Conservation (phyloP, 2,888 invertebrate species). For the Hirtodrosophila histrioides region DNA sequence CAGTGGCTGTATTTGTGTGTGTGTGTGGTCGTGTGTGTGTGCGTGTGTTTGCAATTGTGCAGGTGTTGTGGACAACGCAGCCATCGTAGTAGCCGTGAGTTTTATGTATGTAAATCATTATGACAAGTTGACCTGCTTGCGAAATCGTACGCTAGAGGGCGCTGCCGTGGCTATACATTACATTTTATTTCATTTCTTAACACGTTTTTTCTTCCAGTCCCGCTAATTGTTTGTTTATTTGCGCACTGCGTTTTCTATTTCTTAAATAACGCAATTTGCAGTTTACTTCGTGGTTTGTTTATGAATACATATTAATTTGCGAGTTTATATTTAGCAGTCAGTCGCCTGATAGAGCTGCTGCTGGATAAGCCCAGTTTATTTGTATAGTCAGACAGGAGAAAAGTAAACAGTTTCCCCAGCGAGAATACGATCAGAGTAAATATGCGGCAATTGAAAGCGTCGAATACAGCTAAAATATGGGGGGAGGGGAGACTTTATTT, state of each 20-base stretch:
- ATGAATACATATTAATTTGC: slow-evolving; percentile 48
- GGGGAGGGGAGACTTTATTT: background rate
- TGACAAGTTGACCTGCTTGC: slow-evolving; percentile 77
- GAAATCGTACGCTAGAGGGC: slow-evolving; percentile 43
- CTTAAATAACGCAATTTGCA: slow-evolving; percentile 35
- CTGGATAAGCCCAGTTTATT: slow-evolving; percentile 33
- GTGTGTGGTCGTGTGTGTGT: slow-evolving; percentile 6
- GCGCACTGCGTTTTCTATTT: slow-evolving; percentile 55
- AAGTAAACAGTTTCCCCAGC: slow-evolving; percentile 43
- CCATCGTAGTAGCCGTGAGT: slow-evolving; percentile 42
- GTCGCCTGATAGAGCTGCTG: slow-evolving; percentile 13
- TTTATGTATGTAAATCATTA: slow-evolving; percentile 63
- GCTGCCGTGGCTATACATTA: slow-evolving; percentile 20
- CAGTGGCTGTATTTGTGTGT: slow-evolving; percentile 23
- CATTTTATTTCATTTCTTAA: slow-evolving; percentile 8
- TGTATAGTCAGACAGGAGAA: slow-evolving; percentile 18
- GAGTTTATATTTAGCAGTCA: slow-evolving; percentile 22
- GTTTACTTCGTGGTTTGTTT: slow-evolving; percentile 35
- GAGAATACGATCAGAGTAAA: slow-evolving; percentile 1
- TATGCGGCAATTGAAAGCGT: background rate
- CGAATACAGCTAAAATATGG: background rate
- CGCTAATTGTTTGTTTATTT: slow-evolving; percentile 75
- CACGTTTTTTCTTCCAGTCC: slow-evolving; percentile 21
- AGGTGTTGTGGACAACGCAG: slow-evolving; percentile 54
- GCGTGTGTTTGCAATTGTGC: slow-evolving; percentile 22